phyloP scores from a whole-genome alignment of 2,113 vertebrate genomes.

The Chionis minor region DNA sequence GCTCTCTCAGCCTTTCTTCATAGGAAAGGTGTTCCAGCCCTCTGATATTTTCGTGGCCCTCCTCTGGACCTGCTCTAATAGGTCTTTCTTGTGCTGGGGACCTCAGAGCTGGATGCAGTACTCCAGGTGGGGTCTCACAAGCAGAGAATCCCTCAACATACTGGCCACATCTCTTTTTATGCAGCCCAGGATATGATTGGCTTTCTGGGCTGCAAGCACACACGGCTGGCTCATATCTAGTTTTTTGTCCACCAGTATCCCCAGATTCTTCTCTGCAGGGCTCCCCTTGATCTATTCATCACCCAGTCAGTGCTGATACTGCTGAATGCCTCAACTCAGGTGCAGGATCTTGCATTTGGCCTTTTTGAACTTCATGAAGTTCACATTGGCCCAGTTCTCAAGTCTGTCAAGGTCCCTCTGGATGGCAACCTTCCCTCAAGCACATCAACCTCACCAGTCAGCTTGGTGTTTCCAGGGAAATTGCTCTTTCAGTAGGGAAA shows the following conservation, averaged over 20 bases:
- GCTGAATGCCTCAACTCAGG: too few species aligned
- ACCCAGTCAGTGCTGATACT: too few species aligned
- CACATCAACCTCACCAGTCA: accelerated
- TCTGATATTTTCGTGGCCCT: neutral
- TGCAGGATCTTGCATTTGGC: too few species aligned
- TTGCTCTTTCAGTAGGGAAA: neutral
- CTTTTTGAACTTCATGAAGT: neutral
- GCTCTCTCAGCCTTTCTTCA: neutral
- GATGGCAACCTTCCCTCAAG: neutral
- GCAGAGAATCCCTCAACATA: neutral
- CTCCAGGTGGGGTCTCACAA: neutral
- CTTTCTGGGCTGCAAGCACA: neutral
- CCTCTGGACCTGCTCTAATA: neutral
- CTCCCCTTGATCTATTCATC: neutral
- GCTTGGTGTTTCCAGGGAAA: neutral
- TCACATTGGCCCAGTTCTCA: neutral
- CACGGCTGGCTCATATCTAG: neutral
- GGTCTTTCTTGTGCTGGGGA: neutral
- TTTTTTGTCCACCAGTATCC: neutral
- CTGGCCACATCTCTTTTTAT: neutral
- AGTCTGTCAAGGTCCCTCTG: neutral
- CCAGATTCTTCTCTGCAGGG: neutral
- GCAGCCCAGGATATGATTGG: neutral
- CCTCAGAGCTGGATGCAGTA: neutral
- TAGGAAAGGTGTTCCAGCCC: neutral